A percentile compares a stretch with the other conserved stretches of the same genome.
phyloP scores from a whole-genome alignment of 2,113 vertebrate genomes.

The Ameiurus melas region DNA sequence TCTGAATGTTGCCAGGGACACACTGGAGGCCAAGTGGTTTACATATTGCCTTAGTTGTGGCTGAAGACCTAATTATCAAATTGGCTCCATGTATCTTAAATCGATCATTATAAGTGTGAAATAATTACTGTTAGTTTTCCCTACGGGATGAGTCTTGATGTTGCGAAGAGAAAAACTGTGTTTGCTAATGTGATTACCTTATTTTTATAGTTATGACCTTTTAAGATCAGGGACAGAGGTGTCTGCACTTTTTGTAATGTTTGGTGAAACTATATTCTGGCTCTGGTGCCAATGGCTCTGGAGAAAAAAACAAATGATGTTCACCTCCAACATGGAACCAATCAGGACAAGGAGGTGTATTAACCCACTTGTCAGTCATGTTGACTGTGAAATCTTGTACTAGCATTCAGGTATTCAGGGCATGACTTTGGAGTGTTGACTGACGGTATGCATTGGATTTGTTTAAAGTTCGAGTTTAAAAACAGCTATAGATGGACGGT shows the following conservation, averaged over 20 bases:
- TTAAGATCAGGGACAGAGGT: background rate
- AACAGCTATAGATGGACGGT: background rate
- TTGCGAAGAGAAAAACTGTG: background rate
- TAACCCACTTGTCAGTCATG: background rate
- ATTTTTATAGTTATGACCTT: background rate
- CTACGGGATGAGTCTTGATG: background rate
- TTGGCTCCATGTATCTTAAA: background rate
- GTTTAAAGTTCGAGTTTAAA: background rate
- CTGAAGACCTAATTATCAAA: background rate
- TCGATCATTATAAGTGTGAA: background rate
- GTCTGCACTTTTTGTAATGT: background rate
- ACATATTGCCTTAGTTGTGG: background rate
- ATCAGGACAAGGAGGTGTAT: background rate
- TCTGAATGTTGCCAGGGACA: constrained; percentile 36
- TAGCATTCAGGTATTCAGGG: background rate
- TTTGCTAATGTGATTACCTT: background rate
- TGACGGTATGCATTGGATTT: background rate
- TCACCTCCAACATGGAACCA: background rate
- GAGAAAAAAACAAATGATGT: background rate
- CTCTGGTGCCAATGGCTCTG: background rate
- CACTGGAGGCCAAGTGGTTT: constrained; percentile 15
- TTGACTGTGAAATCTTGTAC: background rate
- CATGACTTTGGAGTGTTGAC: background rate
- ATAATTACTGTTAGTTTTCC: background rate
- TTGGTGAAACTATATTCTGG: background rate